Conservation (phyloP, 2,797 vertebrate species). For the Vireo griseus region DNA sequence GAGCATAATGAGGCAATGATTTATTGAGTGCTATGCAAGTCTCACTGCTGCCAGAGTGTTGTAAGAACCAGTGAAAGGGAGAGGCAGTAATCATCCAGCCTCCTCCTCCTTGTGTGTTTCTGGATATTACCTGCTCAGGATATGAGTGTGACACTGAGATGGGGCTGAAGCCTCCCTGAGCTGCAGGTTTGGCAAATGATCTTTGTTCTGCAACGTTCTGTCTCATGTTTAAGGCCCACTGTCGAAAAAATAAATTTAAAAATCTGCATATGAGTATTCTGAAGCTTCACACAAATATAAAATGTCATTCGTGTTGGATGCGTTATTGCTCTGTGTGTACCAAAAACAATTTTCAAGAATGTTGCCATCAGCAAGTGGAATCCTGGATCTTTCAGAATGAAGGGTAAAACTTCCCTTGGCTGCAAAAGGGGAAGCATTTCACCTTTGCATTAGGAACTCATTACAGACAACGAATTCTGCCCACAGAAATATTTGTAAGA, state of each 20-base stretch:
- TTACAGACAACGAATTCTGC: background rate
- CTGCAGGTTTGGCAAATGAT: background rate
- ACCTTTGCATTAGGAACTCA: background rate
- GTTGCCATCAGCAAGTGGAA: background rate
- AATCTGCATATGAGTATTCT: background rate
- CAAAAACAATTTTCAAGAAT: background rate
- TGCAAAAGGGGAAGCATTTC: background rate
- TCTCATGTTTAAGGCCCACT: fast-evolving
- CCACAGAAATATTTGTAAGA: background rate
- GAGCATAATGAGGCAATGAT: slow-evolving; percentile 55
- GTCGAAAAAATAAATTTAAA: background rate
- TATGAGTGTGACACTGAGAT: background rate
- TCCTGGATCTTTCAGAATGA: background rate
- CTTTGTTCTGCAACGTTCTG: background rate
- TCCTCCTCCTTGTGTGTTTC: background rate
- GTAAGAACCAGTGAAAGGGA: slow-evolving; percentile 20
- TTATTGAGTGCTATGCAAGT: background rate
- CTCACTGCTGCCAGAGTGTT: background rate
- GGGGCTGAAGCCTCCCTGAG: background rate
- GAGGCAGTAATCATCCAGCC: background rate
- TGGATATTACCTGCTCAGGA: background rate
- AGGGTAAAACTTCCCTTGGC: background rate
- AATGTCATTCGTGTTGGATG: fast-evolving
- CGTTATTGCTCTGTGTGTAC: background rate
- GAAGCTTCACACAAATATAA: background rate